Percentiles rank a stretch among this genome's conserved stretches.
Evolutionary conservation across 2,113 vertebrate species (phyloP).

Genomic region (Seriola aureovittata): DNA sequence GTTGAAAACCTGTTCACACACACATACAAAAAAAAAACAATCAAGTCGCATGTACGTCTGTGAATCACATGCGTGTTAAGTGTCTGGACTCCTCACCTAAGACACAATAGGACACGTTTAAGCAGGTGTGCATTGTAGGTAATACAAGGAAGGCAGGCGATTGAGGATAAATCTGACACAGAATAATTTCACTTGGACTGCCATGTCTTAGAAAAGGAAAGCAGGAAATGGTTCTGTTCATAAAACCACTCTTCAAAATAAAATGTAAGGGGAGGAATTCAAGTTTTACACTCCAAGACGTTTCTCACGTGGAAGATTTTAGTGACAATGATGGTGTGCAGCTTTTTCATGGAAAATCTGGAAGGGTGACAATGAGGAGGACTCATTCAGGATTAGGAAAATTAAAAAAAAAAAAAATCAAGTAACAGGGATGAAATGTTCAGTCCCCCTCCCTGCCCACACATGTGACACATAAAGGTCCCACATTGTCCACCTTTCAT

Average conservation of each 20-base stretch:
- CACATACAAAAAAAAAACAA: constrained; percentile 69
- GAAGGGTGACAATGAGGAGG: constrained; percentile 58
- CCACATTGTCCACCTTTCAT: constrained; percentile 41
- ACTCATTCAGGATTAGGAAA: constrained; percentile 45
- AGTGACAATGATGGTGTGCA: constrained; percentile 60
- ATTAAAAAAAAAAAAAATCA: neutral
- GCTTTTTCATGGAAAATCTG: constrained; percentile 46
- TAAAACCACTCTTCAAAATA: constrained; percentile 36
- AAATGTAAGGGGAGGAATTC: constrained; percentile 55
- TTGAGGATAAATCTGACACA: constrained; percentile 50
- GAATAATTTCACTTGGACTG: constrained; percentile 47
- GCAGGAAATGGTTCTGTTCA: constrained; percentile 57
- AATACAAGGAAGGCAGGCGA: constrained; percentile 68
- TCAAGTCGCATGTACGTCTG: constrained; percentile 73
- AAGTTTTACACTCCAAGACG: constrained; percentile 74
- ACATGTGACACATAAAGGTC: constrained; percentile 44
- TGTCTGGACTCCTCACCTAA: constrained; percentile 74
- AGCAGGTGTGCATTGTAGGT: constrained; percentile 72
- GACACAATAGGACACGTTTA: constrained; percentile 73
- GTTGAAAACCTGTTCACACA: constrained; percentile 80
- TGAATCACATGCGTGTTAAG: constrained; percentile 76
- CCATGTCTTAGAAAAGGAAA: constrained; percentile 44
- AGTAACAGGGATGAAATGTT: constrained; percentile 40
- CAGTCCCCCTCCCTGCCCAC: constrained; percentile 7
- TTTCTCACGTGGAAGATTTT: constrained; percentile 73